phyloP scores from a whole-genome alignment of 2,797 vertebrate genomes.

The Onychomys arenicola region DNA sequence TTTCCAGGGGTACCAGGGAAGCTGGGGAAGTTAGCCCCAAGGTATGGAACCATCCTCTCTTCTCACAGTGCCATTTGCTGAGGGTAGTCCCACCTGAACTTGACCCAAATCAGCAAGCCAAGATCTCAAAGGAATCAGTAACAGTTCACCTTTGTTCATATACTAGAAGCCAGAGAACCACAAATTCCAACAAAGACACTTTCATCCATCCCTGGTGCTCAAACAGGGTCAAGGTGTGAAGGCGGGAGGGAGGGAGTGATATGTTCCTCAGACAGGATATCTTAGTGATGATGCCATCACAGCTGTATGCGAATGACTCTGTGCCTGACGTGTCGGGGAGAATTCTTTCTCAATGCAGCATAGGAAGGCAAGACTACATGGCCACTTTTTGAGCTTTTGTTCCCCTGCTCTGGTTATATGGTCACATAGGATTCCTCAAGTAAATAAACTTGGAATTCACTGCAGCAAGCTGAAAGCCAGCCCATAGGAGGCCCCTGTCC shows the following conservation, averaged over 20 bases:
- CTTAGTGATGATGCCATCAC: not conserved
- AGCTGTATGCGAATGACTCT: not conserved
- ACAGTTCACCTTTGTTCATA: not conserved
- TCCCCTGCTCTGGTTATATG: slow-evolving; percentile 1
- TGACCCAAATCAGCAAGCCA: not conserved
- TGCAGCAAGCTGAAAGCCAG: not conserved
- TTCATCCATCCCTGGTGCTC: not conserved
- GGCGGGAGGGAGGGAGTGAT: accelerated
- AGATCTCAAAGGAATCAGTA: not conserved
- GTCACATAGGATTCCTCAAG: not conserved
- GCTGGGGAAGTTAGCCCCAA: not conserved
- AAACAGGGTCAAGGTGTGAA: not conserved
- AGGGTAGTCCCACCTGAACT: not conserved
- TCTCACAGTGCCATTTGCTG: accelerated
- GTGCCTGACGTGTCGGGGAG: not conserved
- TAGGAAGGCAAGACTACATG: not conserved
- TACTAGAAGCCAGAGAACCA: not conserved
- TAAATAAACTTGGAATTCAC: slow-evolving; percentile 69
- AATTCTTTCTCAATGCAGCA: not conserved
- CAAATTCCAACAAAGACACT: too few species aligned
- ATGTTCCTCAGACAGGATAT: not conserved
- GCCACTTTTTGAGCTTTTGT: not conserved
- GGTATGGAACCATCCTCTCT: not conserved
- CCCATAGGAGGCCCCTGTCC: not conserved
- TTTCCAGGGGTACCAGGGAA: not conserved